These are phyloP conservation scores for Drosophila nr. medialis DNA, from an alignment of 2,888 invertebrate genomes.

Conservation along the genomic window DNA sequence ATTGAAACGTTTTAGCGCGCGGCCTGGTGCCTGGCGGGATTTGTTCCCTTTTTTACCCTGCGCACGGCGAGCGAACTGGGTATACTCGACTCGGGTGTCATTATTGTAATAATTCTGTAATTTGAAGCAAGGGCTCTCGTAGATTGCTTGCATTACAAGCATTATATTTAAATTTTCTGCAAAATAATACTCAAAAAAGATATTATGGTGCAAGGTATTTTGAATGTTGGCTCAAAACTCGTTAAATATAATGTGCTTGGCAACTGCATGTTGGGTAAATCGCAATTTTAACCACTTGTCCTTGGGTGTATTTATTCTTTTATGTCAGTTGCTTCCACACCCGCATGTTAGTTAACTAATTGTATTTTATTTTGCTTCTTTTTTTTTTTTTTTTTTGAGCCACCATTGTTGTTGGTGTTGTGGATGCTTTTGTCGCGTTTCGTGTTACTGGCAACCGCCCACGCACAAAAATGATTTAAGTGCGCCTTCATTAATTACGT, in stretches of 20 bases:
- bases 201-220: neutral
- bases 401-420: slow-evolving; percentile 27
- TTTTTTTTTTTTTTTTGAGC: slow-evolving; percentile 49
- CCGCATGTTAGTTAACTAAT: slow-evolving; percentile 74
- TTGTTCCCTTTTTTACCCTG: slow-evolving; percentile 47
- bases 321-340: slow-evolving; percentile 46
- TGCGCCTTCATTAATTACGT: slow-evolving; percentile 76
- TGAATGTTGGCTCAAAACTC: neutral
- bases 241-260: neutral
- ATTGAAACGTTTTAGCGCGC: slow-evolving; percentile 77
- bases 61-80: neutral
- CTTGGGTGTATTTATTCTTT: slow-evolving; percentile 22
- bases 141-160: neutral
- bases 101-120: neutral
- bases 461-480: slow-evolving; percentile 79
- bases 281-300: neutral
- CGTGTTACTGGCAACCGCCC: slow-evolving; percentile 50
- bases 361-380: slow-evolving; percentile 71
- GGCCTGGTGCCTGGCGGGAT: slow-evolving; percentile 36
- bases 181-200: neutral
- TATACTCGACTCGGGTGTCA: slow-evolving; percentile 8
- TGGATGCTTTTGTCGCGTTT: slow-evolving; percentile 52
- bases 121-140: neutral
- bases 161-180: neutral
- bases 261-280: slow-evolving; percentile 16